Percentiles rank a stretch among this genome's conserved stretches.
Evolutionary conservation across 2,113 vertebrate species (phyloP).

Genomic region (Pedetes capensis): DNA sequence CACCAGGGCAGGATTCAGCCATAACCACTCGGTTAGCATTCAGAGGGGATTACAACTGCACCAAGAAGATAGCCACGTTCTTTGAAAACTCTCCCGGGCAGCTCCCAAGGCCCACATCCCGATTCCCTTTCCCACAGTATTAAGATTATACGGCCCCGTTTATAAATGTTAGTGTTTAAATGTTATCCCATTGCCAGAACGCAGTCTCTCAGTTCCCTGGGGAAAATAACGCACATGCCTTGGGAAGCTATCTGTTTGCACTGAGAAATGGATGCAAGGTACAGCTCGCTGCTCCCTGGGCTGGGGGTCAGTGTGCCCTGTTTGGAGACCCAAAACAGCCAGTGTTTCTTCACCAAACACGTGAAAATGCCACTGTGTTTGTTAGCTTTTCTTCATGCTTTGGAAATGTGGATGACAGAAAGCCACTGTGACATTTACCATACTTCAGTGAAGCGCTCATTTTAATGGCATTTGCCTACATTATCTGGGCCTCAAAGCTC

Average conservation of each 20-base stretch:
- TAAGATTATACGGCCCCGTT: neutral
- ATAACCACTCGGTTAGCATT: neutral
- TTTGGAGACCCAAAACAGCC: neutral
- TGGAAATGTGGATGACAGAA: neutral
- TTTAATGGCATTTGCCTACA: neutral
- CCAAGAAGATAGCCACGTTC: conserved; percentile 63
- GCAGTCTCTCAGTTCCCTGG: neutral
- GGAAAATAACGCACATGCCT: neutral
- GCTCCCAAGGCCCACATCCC: conserved; percentile 41
- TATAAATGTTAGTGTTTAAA: conserved; percentile 42
- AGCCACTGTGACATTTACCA: accelerated
- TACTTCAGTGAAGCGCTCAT: neutral
- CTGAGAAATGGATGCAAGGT: accelerated
- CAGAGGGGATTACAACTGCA: neutral
- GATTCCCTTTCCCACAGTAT: neutral
- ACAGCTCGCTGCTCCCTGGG: neutral
- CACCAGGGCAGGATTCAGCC: conserved; percentile 56
- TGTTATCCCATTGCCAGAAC: neutral
- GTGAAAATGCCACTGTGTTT: neutral
- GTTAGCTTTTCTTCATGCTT: neutral
- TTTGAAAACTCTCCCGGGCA: conserved; percentile 41
- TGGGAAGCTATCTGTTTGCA: neutral
- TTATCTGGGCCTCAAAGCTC: no score
- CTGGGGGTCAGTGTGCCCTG: no score
- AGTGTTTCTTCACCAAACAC: neutral